A percentile compares a stretch with the other conserved stretches of the same genome.
Conservation (phyloP, 2,113 vertebrate species). For the Machaerirhynchus nigripectus region DNA sequence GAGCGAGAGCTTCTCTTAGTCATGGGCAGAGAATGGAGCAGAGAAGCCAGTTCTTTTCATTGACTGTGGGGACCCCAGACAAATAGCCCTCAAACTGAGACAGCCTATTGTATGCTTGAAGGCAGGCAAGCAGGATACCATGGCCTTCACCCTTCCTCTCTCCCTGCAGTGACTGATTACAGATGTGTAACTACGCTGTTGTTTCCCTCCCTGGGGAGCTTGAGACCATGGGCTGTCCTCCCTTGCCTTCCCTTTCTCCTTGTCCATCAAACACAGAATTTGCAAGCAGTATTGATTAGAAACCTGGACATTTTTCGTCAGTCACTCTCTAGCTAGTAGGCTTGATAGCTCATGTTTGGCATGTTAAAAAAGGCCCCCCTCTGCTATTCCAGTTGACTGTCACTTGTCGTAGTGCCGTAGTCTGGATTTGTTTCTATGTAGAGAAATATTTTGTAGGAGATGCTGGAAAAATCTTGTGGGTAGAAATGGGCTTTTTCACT, state of each 20-base stretch:
- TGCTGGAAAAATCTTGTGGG: not conserved
- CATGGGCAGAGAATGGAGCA: not conserved
- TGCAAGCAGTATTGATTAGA: slow-evolving; percentile 44
- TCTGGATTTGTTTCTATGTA: not conserved
- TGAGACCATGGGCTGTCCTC: not conserved
- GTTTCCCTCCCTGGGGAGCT: not conserved
- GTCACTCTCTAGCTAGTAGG: not conserved
- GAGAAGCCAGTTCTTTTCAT: not conserved
- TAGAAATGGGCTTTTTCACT: slow-evolving; percentile 8
- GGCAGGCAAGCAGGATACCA: not conserved
- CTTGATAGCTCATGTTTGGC: slow-evolving; percentile 7
- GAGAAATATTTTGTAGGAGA: not conserved
- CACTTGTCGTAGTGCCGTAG: not conserved
- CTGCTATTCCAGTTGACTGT: not conserved
- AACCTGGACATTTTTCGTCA: slow-evolving; percentile 6
- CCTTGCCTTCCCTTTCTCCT: not conserved
- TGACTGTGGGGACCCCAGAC: not conserved
- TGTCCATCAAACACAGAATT: slow-evolving; percentile 47
- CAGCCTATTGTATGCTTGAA: not conserved
- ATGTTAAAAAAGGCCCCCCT: not conserved
- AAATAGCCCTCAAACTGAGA: not conserved
- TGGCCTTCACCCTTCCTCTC: slow-evolving; percentile 1
- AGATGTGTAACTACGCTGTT: not conserved
- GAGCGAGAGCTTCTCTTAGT: not conserved
- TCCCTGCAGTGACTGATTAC: not conserved